Evolutionary conservation across 2,797 vertebrate species (phyloP), one percentile per base, ranked within the genome.

Genomic region (Dendrocincla tyrannina): DNA sequence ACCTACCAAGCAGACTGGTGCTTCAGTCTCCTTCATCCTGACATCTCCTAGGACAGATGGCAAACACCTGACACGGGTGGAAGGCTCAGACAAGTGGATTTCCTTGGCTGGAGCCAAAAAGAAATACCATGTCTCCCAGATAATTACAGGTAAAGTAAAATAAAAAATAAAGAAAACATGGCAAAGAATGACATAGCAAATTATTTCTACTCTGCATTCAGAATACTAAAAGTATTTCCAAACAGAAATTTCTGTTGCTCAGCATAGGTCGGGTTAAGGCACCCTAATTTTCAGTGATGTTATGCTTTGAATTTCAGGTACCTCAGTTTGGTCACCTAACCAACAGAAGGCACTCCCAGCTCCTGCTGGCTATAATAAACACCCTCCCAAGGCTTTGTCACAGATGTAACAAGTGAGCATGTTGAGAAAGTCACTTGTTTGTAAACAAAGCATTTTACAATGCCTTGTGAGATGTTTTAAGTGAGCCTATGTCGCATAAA

Each of bases 391-490:
- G 84, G 46, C 56, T 95, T 95, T 93, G 78, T 87, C 50, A 80
- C 80, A 68, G 67, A 35, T 50, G 80, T 68, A 93, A 90, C 63
- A 90, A 94, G 85, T 49, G 73, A 88, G 82, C 49, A 47, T 88
- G 88, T 76, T 90, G 63, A 89, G 82, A 91, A 95, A 97, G 85
- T 85, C 89, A 91, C 89, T 96, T 96, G 90, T 96, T 96, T 96
- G 94, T 96, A 96, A 97, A 96, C 95, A 95, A 95, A 95, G 94
- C 93, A 89, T 94, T 97, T 96, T 96, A 96, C 95, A 96, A 74
- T 83, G 93, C 85, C 80, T 91, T 89, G 81, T 5, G 33, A 95
- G 91, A 93, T 74, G 60, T 96, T 95, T 97, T 88, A 90, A 95
- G 95, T 68, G 92, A 95, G 89, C 76, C 91, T 86, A 33, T 79